Conservation (phyloP, 2,797 vertebrate genomes). For the Aplochiton taeniatus region DNA sequence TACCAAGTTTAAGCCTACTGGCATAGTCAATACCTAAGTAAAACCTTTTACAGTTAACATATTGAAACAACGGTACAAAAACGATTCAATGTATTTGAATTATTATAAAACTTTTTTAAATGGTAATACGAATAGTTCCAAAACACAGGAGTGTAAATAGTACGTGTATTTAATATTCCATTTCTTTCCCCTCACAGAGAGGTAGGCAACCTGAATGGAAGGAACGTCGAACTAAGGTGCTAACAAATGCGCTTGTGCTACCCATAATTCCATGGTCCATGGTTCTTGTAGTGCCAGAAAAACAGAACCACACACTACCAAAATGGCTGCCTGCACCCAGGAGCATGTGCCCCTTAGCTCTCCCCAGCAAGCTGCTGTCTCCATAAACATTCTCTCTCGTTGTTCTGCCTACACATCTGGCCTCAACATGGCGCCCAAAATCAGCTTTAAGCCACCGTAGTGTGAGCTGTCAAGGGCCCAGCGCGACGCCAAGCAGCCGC, state of each 20-base stretch:
- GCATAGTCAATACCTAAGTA: too few relatives aligned
- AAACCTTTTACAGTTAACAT: too few relatives aligned
- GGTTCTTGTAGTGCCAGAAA: neutral
- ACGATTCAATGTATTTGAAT: too few relatives aligned
- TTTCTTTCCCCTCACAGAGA: neutral
- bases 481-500: neutral
- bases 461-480: slow-evolving; percentile 15
- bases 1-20: too few relatives aligned
- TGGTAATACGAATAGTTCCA: too few relatives aligned
- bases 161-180: neutral
- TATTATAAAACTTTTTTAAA: too few relatives aligned
- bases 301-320: neutral
- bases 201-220: too few relatives aligned
- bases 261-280: neutral
- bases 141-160: too few relatives aligned
- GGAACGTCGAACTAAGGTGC: too few relatives aligned
- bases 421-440: slow-evolving; percentile 15
- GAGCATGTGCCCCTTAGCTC: neutral
- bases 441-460: neutral
- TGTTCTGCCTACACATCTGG: slow-evolving; percentile 9
- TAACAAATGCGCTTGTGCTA: too few relatives aligned
- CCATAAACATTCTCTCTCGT: neutral
- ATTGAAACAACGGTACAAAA: too few relatives aligned
- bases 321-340: neutral
- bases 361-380: neutral